Evolutionary conservation across 2,113 vertebrate species (phyloP).

Genomic region (Rattus norvegicus): DNA sequence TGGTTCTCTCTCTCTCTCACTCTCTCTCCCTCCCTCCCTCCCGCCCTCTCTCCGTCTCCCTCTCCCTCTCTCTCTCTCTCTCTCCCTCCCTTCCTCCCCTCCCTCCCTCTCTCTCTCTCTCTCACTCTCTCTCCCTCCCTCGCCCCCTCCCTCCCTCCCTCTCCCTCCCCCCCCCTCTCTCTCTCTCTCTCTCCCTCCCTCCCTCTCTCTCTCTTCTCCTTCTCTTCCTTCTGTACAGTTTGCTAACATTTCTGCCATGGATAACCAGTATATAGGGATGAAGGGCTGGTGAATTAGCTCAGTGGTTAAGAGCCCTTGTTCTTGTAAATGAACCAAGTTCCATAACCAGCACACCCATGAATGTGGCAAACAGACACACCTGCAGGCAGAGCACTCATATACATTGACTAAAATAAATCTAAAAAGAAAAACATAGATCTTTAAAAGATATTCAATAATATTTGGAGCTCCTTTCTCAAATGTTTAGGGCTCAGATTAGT

Average conservation of each 20-base stretch:
- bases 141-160: accelerated
- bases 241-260: background rate
- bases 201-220: too few relatives aligned
- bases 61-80: accelerated
- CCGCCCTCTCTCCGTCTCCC: accelerated
- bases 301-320: background rate
- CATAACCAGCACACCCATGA: background rate
- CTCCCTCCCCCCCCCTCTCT: too few relatives aligned
- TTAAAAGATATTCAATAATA: background rate
- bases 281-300: background rate
- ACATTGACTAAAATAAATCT: background rate
- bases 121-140: accelerated
- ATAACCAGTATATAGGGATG: background rate
- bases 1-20: accelerated
- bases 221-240: background rate
- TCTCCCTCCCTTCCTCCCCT: too few relatives aligned
- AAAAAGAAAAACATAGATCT: background rate
- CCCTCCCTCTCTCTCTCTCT: too few relatives aligned
- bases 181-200: accelerated
- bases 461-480: background rate
- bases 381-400: background rate
- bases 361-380: background rate
- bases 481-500: background rate
- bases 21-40: accelerated
- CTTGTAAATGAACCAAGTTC: background rate